Evolutionary conservation across 2,113 vertebrate genomes (phyloP).

Genomic region (Paedocypris sp.): DNA sequence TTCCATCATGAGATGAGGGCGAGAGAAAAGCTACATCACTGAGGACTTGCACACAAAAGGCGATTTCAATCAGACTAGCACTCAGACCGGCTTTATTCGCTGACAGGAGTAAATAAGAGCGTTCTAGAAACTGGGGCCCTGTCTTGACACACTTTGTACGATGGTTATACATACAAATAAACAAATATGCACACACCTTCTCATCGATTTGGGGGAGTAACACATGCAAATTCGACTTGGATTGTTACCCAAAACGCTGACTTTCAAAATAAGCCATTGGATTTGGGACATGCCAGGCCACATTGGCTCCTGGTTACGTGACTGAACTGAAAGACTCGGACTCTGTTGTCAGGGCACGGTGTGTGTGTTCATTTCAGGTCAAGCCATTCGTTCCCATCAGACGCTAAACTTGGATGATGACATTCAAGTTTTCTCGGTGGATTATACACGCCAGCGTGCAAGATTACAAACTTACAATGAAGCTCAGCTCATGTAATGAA

Average conservation of each 20-base stretch:
- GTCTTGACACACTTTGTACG: neutral
- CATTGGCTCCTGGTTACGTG: neutral
- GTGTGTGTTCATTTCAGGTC: neutral
- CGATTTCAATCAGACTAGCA: constrained; percentile 30
- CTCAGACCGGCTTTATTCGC: constrained; percentile 26
- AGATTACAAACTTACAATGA: constrained; percentile 45
- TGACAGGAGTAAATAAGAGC: constrained; percentile 23
- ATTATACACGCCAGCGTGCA: constrained; percentile 41
- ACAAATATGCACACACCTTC: constrained; percentile 10
- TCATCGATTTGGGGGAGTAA: too few relatives aligned
- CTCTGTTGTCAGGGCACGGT: too few relatives aligned
- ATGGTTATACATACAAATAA: constrained; percentile 5
- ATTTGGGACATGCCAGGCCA: too few relatives aligned
- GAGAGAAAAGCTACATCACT: constrained; percentile 26
- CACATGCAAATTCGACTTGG: too few relatives aligned
- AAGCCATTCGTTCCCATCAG: neutral
- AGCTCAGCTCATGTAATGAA: constrained; percentile 32
- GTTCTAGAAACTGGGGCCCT: neutral
- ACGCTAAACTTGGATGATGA: constrained; percentile 1
- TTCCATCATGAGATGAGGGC: constrained; percentile 14
- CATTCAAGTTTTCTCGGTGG: neutral
- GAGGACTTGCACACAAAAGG: constrained; percentile 30
- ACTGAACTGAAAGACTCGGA: neutral
- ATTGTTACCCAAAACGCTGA: too few relatives aligned
- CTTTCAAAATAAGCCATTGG: too few relatives aligned